Evolutionary conservation across 2,888 invertebrate species (phyloP), one percentile per base, ranked within the genome.

Genomic region (Thera obeliscata): DNA sequence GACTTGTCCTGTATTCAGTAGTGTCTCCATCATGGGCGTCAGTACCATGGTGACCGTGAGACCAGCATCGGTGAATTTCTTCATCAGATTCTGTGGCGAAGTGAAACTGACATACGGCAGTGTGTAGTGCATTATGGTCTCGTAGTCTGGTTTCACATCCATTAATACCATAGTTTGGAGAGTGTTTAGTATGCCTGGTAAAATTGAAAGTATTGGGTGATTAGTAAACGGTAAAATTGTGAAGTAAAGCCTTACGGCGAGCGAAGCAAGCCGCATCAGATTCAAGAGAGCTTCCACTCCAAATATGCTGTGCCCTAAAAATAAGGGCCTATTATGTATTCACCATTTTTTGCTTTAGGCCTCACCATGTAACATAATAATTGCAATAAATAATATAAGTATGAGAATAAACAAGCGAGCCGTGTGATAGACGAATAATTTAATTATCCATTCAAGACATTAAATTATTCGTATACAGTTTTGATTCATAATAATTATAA

Each of bases 101-200:
- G 86, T 88, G 62, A 93, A 89, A 73, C 94, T 91, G 48, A 94
- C 93, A 71, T 90, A 88, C 0, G 95, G 95, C 3, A 96, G 76
- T 0, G 95, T 87, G 76, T 95, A 95, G 1, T 89, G 80, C 41
- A 87, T 80, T 58, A 96, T 81, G 0, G 96, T 96, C 8, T 95
- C 94, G 70, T 90, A 89, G 78, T 96, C 95, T 0, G 95, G 92
- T 33, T 87, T 87, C 0, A 95, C 93, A 0, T 92, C 87, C 81
- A 95, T 88, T 1, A 86, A 77, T 0, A 90, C 75, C 95, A 96
- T 95, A 43, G 89, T 90, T 57, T 87, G 77, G 1, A 96, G 74
- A 0, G 94, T 87, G 46, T 91, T 90, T 75, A 95, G 87, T 70
- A 96, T 86, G 46, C 94, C 95, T 95, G 77, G 76, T 36, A 63